Evolutionary conservation across 2,113 vertebrate genomes (phyloP), one percentile per base, ranked within the genome.

Genomic region (Engystomops pustulosus): DNA sequence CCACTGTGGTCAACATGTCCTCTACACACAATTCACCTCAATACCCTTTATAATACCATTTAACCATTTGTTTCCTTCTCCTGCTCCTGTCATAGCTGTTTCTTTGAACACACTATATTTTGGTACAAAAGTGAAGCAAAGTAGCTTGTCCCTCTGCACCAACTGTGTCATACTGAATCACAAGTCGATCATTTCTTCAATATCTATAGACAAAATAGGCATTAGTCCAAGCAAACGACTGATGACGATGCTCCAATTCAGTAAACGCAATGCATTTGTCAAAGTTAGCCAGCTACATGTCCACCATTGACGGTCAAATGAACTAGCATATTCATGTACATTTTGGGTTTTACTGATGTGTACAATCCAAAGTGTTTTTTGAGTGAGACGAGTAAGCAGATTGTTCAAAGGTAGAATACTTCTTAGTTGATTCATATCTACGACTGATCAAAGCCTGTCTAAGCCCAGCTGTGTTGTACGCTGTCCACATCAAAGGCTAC

Each of bases 401-500:
- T 18, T 55, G 30, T 36, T 18, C 20, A 70, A 71, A 81, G 47
- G 79, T 53, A 55, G 67, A 38, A 70, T 30, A 55, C 65, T 70
- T 70, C 47, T 70, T 70, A 45, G 15, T 47, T 44, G 45, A 34
- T 55, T 60, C 25, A 44, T 32, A 45, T 74, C 25, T 76, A 44
- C 18, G 41, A 67, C 41, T 77, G 81, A 84, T 77, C 58, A 77
- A 84, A 84, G 72, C 60, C 45, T 49, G 30, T 60, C 38, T 47
- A 49, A 83, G 17, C 25, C 23, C 55, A 83, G 69, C 55, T 83
- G 81, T 62, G 69, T 30, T 15, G n/a, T 68, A 77, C 41, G 44
- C 32, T 38, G 58, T 62, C 71, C 47, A 68, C 55, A 77, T 84
- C 81, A 84, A 77, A 75, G 81, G 27, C 70, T 44, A 34, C 38